These are phyloP conservation scores for Laticauda colubrina DNA, from an alignment of 2,113 vertebrate genomes.

Conservation along the genomic window DNA sequence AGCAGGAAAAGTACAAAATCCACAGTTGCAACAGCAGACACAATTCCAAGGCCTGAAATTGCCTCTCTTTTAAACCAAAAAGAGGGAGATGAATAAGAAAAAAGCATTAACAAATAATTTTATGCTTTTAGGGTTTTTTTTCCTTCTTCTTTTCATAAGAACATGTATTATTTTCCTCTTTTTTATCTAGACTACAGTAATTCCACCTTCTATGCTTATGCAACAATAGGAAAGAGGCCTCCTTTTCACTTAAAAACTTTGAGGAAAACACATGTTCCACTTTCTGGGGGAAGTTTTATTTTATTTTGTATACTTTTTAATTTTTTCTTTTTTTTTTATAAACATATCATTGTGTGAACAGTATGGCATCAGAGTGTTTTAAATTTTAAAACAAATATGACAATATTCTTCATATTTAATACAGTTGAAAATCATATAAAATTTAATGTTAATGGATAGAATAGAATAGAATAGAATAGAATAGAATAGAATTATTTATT, in stretches of 20 bases:
- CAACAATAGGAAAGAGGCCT: neutral
- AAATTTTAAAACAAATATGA: no score
- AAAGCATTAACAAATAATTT: conserved; percentile 6
- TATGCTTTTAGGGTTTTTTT: neutral
- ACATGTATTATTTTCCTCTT: conserved; percentile 47
- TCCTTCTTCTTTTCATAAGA: neutral
- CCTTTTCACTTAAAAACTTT: neutral
- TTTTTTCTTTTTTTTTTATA: no score
- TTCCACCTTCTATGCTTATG: conserved; percentile 7
- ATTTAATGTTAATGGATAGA: no score
- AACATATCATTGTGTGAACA: no score
- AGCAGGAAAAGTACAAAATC: conserved; percentile 79
- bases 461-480: no score
- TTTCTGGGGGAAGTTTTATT: neutral
- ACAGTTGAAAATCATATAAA: no score
- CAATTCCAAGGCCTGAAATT: conserved; percentile 51
- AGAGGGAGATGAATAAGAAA: neutral
- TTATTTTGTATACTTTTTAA: no score
- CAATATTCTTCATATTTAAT: no score
- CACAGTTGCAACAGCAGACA: conserved; percentile 60
- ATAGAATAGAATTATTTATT: no score
- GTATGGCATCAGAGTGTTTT: no score
- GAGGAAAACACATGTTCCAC: neutral
- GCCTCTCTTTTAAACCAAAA: conserved; percentile 33
- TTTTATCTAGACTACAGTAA: conserved; percentile 32